Conservation (phyloP, 2,888 invertebrate species). For the Salpingus planirostris region DNA sequence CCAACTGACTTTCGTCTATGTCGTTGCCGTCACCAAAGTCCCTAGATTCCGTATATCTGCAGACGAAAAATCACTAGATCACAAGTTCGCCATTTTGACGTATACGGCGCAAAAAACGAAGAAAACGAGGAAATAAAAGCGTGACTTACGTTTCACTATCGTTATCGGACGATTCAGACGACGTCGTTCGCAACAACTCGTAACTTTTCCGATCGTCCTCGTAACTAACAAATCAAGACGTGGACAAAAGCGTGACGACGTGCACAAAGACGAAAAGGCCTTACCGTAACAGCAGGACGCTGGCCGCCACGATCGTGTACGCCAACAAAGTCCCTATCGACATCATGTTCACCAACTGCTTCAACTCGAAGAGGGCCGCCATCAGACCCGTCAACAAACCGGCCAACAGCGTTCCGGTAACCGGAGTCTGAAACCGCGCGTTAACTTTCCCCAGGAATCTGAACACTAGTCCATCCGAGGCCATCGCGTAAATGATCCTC, state of each 20-base stretch:
- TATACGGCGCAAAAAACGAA: no score
- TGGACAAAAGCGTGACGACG: not conserved
- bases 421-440: slow-evolving; percentile 67
- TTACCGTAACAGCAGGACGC: slow-evolving; percentile 63
- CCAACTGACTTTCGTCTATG: slow-evolving; percentile 20
- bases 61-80: no score
- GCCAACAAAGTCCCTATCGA: slow-evolving; percentile 67
- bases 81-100: no score
- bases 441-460: slow-evolving; percentile 64
- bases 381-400: slow-evolving; percentile 61
- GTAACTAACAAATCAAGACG: slow-evolving; percentile 18
- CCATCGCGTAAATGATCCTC: slow-evolving; percentile 82
- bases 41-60: no score
- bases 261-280: slow-evolving; percentile 8
- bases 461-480: slow-evolving; percentile 76
- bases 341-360: slow-evolving; percentile 68
- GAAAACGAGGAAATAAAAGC: slow-evolving; percentile 11
- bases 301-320: slow-evolving; percentile 68
- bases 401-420: slow-evolving; percentile 66
- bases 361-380: slow-evolving; percentile 61
- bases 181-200: no score
- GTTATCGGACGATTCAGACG: no score
- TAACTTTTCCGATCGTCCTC: slow-evolving; percentile 19
- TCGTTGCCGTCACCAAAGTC: no score
- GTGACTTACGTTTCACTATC: slow-evolving; percentile 28